Conservation (phyloP, 2,888 invertebrate species). For the Dromius quadrimaculatus region DNA sequence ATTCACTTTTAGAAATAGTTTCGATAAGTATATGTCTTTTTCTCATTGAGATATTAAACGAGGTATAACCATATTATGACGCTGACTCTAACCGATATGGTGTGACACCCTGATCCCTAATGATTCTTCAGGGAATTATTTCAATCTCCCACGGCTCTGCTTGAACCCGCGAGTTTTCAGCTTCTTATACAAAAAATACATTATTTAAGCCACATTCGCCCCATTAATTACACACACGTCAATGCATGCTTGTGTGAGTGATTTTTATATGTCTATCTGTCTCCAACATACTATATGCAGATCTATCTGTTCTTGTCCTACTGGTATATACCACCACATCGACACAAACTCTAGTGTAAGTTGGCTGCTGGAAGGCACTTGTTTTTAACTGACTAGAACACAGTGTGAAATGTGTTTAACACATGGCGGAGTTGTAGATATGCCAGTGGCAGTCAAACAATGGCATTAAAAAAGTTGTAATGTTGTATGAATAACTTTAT, state of each 20-base stretch:
- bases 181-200: constrained; percentile 21
- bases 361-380: constrained; percentile 29
- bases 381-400: constrained; percentile 30
- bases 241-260: constrained; percentile 19
- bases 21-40: too few relatives aligned
- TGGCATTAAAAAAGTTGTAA: background rate
- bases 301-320: constrained; percentile 2
- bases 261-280: constrained; percentile 19
- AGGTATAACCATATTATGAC: too few relatives aligned
- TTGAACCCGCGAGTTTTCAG: constrained; percentile 5
- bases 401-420: constrained; percentile 42
- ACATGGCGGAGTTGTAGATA: constrained; percentile 27
- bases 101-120: too few relatives aligned
- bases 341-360: constrained; percentile 1
- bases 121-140: constrained; percentile 12
- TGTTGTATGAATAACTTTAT: too few relatives aligned
- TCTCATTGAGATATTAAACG: too few relatives aligned
- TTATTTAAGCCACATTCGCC: constrained; percentile 38
- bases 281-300: background rate
- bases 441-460: constrained; percentile 30
- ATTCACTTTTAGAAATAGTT: too few relatives aligned
- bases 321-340: constrained; percentile 3
- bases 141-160: constrained; percentile 21
- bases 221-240: constrained; percentile 39
- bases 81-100: too few relatives aligned